Evolutionary conservation across 2,797 vertebrate species (phyloP).

Genomic region (Crypturellus tataupa): DNA sequence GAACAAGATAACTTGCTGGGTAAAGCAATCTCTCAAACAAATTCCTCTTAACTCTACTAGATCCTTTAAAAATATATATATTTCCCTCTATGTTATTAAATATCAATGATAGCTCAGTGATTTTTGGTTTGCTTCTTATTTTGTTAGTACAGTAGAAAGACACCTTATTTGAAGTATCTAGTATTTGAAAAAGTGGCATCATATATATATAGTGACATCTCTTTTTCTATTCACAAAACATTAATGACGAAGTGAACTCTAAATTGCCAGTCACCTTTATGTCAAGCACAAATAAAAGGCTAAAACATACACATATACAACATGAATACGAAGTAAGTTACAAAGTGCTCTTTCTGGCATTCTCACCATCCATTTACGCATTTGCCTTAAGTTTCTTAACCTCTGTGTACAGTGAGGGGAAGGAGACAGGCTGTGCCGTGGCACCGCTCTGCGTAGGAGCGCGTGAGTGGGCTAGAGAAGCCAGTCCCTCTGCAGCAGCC

Average conservation of each 20-base stretch:
- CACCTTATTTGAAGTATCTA: not conserved
- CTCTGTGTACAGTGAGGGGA: not conserved
- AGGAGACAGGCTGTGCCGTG: not conserved
- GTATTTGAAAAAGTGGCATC: not conserved
- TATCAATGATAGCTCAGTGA: not conserved
- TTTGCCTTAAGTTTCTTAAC: slow-evolving; percentile 14
- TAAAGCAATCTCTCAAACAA: slow-evolving; percentile 65
- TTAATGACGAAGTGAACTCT: slow-evolving; percentile 56
- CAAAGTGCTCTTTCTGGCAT: not conserved
- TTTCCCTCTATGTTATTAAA: slow-evolving; percentile 11
- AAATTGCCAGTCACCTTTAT: slow-evolving; percentile 48
- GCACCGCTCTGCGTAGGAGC: accelerated
- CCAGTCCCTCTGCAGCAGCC: not conserved
- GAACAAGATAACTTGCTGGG: slow-evolving; percentile 69
- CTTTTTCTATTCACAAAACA: not conserved
- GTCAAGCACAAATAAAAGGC: slow-evolving; percentile 23
- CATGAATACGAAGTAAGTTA: not conserved
- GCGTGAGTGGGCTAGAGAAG: not conserved
- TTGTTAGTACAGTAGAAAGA: not conserved
- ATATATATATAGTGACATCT: not conserved
- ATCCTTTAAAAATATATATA: not conserved
- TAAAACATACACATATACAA: not conserved
- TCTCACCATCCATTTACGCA: not conserved
- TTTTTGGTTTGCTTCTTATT: not conserved
- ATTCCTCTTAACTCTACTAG: slow-evolving; percentile 7